Base-by-base conservation (phyloP, 2,888 invertebrate species). In the Steinernema hermaphroditum region DNA sequence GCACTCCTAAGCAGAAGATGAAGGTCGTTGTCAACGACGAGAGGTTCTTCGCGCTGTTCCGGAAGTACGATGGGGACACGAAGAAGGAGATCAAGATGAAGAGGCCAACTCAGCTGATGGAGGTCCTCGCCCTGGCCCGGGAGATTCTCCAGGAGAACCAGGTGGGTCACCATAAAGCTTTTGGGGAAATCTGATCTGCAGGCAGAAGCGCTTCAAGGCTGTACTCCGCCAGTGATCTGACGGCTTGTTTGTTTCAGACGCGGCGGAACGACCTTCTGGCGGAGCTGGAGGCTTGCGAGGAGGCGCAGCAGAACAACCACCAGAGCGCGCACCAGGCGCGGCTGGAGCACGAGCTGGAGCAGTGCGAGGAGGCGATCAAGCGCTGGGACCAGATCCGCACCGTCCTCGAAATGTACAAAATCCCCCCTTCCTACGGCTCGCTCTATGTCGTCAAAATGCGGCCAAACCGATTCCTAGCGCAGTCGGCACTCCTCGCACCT, bases 1-100 rank as follows among this genome's bases (percentile, higher is more conserved):
- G 98, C 79, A 99, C 98, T 16, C 98, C 98, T 0, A 99, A 99
- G 87, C 98, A 99, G 89, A 99, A 99, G 89, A 98, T 99, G 97
- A 99, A 99, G 89, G 96, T 83, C 22, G 71, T 83, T 2, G 85
- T 85, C 14, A 80, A 80, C 16, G 85, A 85, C 74, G 77, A 77
- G 44, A 75, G 85, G 1, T 85, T 98, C 89, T 98, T 98, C 89
- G 95, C 96, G 87, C 93, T 99, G 83, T 99, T 98, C 89, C 93
- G 94, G 87, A 96, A 96, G 87, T 96, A 98, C 88, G 94, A 94
- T 82, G 97, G 95, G 0, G 93, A 92, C 87, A 94, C 94, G 86
- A 92, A 94, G 76, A 95, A 95, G 0, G 96, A 98, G 87, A 93
- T 98, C 0, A 98, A 99, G 88, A 89, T 99, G 83, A 98, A 98